Evolutionary conservation across 2,888 invertebrate genomes (phyloP).

Genomic region (Caenorhabditis wallacei): DNA sequence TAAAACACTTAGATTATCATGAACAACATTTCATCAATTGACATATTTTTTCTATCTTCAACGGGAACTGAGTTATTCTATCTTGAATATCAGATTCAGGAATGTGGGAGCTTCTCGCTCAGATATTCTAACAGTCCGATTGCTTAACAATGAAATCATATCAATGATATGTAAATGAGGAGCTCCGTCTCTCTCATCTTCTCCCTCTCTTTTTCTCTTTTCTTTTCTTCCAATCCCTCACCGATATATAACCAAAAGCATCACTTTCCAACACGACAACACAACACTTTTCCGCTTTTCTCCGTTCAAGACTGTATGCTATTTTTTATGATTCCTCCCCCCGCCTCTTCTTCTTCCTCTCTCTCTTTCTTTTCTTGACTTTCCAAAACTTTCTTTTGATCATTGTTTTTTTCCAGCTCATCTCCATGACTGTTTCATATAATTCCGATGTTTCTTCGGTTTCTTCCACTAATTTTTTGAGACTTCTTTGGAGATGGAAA

Average conservation of each 20-base stretch:
- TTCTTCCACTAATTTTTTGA: slow-evolving; percentile 70
- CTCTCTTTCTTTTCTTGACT: slow-evolving; percentile 4
- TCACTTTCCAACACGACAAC: not conserved
- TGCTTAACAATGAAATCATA: too few species aligned
- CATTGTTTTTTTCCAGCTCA: not conserved
- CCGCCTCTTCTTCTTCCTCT: slow-evolving; percentile 1
- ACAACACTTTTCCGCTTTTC: not conserved
- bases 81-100: too few species aligned
- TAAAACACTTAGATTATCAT: too few species aligned
- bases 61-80: too few species aligned
- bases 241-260: not conserved
- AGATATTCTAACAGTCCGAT: too few species aligned
- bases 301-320: slow-evolving; percentile 14
- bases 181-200: not conserved
- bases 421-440: slow-evolving; percentile 78
- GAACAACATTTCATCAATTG: too few species aligned
- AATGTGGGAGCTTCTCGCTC: too few species aligned
- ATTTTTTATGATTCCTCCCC: slow-evolving; percentile 47
- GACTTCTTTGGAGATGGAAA: slow-evolving; percentile 78
- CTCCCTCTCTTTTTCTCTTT: not conserved
- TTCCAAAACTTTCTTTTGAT: not conserved
- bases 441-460: slow-evolving; percentile 77
- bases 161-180: not conserved
- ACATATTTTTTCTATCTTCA: too few species aligned
- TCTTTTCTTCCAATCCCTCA: not conserved